Evolutionary conservation across 35 echinoderm and acorn worm genomes (phyloP).

Genomic region (Heliocidaris tuberculata): DNA sequence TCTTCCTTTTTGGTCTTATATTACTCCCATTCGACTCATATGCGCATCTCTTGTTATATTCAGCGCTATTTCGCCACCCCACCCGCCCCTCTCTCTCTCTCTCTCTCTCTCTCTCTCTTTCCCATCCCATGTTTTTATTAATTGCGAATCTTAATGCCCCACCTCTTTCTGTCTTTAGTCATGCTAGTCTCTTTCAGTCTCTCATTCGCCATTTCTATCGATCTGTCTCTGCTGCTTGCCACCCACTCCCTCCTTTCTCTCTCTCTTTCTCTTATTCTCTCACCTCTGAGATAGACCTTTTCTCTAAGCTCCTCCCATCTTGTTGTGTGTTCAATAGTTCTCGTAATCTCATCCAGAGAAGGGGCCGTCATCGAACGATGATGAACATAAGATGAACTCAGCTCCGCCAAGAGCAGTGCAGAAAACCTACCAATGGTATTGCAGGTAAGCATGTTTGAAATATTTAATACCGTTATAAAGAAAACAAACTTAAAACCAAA

Average conservation of each 20-base stretch:
- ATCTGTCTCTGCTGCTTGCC: too few species aligned
- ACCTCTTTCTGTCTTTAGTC: too few species aligned
- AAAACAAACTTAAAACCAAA: too few species aligned
- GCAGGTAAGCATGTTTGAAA: too few species aligned
- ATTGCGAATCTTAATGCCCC: too few species aligned
- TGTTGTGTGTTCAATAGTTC: constrained; percentile 22
- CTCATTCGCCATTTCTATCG: neutral
- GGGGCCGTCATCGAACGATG: neutral
- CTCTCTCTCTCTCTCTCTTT: neutral
- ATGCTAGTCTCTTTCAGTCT: neutral
- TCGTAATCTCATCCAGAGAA: neutral
- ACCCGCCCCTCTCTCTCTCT: too few species aligned
- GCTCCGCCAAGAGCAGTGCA: neutral
- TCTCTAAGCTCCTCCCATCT: constrained; percentile 38
- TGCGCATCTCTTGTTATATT: too few species aligned
- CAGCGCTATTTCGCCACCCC: too few species aligned
- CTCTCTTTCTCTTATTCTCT: neutral
- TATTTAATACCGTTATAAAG: too few species aligned
- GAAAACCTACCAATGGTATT: neutral
- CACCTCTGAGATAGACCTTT: constrained; percentile 32
- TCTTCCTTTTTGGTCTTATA: too few species aligned
- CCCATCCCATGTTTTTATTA: neutral
- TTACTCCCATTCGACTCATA: too few species aligned
- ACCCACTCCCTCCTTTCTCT: too few species aligned
- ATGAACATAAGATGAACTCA: constrained; percentile 24